phyloP scores from a whole-genome alignment of 2,113 vertebrate species.

The Ahaetulla prasina region DNA sequence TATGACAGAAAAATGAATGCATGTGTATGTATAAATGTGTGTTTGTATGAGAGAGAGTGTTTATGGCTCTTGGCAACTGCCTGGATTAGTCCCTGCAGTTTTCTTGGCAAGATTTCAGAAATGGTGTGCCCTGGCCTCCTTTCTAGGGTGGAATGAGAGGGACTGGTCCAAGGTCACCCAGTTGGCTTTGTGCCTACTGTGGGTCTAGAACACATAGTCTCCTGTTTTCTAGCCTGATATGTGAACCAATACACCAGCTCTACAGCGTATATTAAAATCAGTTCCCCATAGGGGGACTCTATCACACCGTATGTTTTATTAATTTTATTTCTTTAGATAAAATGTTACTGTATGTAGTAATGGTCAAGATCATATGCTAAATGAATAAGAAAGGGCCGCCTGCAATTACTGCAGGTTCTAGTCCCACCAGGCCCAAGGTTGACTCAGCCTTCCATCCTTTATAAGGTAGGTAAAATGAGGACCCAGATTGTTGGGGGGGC shows the following conservation, averaged over 20 bases:
- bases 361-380: background rate
- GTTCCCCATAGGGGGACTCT: background rate
- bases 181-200: background rate
- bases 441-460: no score
- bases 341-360: background rate
- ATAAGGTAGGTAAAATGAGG: no score
- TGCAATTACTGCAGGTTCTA: no score
- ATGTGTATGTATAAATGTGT: conserved; percentile 9
- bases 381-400: background rate
- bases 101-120: background rate
- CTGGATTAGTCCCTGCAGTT: background rate
- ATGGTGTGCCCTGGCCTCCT: background rate
- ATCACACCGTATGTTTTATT: background rate
- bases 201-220: background rate
- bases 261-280: background rate
- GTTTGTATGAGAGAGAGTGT: conserved; percentile 7
- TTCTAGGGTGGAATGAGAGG: background rate
- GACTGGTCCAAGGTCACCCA: background rate
- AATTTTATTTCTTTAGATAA: background rate
- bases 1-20: conserved; percentile 19
- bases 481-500: no score
- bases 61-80: background rate
- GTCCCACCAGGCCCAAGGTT: no score
- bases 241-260: background rate
- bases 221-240: background rate